A percentile compares a stretch with the other conserved stretches of the same genome.
phyloP scores from a whole-genome alignment of 2,113 vertebrate genomes.

The Dascyllus trimaculatus region DNA sequence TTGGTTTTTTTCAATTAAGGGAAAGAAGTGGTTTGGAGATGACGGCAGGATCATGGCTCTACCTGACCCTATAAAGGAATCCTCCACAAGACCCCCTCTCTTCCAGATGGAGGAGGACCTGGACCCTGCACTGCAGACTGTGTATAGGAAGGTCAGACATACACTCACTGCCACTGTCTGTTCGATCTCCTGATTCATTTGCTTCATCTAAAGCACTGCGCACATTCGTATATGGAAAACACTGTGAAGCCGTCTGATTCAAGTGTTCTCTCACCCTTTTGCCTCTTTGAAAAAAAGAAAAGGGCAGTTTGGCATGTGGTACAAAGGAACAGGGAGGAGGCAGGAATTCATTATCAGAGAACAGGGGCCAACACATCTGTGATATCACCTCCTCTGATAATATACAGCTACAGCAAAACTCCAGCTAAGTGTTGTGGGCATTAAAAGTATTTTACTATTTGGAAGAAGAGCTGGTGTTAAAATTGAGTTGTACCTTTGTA shows the following conservation, averaged over 20 bases:
- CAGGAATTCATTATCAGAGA: not conserved
- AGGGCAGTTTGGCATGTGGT: constrained; percentile 34
- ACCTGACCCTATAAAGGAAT: constrained; percentile 92
- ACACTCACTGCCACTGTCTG: not conserved
- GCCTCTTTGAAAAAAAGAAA: constrained; percentile 25
- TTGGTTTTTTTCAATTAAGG: constrained; percentile 77
- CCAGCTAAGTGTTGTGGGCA: not conserved
- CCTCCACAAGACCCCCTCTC: constrained; percentile 87
- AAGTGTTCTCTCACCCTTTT: constrained; percentile 8
- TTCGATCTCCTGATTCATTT: not conserved
- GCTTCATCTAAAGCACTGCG: not conserved
- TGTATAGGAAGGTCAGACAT: constrained; percentile 90
- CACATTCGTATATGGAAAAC: not conserved
- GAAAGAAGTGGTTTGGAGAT: constrained; percentile 94
- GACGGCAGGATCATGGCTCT: constrained; percentile 93
- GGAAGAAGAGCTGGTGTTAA: constrained; percentile 1
- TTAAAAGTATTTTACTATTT: not conserved
- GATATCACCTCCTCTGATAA: not conserved
- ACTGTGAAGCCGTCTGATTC: not conserved
- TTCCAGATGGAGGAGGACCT: constrained; percentile 84
- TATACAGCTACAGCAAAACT: constrained; percentile 14
- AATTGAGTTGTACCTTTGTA: not conserved
- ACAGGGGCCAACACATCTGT: constrained; percentile 32
- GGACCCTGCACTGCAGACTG: constrained; percentile 87
- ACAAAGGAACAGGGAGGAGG: constrained; percentile 4